Evolutionary conservation across 2,888 invertebrate species (phyloP), one percentile per base, ranked within the genome.

Genomic region (Labia minor): DNA sequence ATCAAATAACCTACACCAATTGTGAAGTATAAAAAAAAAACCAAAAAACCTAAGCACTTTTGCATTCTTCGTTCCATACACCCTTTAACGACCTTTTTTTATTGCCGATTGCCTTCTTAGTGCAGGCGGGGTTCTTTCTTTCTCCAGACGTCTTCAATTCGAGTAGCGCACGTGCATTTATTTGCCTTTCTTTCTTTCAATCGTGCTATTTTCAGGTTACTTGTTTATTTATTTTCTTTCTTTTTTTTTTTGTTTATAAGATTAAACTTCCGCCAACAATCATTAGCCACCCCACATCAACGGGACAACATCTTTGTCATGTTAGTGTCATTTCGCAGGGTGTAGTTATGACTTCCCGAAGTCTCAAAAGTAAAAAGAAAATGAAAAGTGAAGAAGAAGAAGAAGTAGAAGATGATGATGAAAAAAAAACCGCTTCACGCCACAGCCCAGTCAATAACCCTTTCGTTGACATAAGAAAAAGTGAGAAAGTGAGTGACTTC

Each of bases 201-300:
- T 49, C 14, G 16, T 49, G 49, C 49, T 49, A 49, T 49, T 49
- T 49, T 49, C 14, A 49, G 49, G 49, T 49, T 14, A 49, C n/a
- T 49, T 49, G 14, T 11, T n/a, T 11, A 49, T 49, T 26, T 26
- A 6, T n/a, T n/a, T n/a, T n/a, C n/a, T 8, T 11, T 33, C 33
- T 8, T 8, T 11, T 33, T 6, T 33, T 33, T 33, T 8, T 33
- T 33, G 6, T 10, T 49, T 16, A 49, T 49, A 16, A 49, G 49
- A 49, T 49, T 49, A 49, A 8, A 49, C 49, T 49, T 49, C 49
- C 49, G 49, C 49, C 49, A 49, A 49, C 49, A 49, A 49, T 49
- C 49, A 16, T 49, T 49, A 49, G 49, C 49, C 49, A 49, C 49
- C 49, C 49, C 4, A 10, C 2, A 8, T 10, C 16, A 2, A 3